A percentile compares a stretch with the other conserved stretches of the same genome.
Conservation (phyloP, 2,113 vertebrate species). For the Naja naja region DNA sequence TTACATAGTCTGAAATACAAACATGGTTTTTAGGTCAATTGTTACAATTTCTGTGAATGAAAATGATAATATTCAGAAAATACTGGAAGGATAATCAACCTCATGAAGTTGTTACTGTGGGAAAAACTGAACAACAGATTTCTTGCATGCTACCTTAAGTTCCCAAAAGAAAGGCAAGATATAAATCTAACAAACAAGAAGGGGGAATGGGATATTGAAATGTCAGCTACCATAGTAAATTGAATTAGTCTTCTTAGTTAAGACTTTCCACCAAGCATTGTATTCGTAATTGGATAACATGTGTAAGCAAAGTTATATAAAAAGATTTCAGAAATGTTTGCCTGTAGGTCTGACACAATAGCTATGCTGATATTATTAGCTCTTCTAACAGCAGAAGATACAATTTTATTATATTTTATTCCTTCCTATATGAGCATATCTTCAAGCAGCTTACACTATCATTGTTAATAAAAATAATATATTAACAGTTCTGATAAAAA, state of each 20-base stretch:
- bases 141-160: not conserved
- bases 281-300: not conserved
- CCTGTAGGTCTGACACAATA: not conserved
- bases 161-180: not conserved
- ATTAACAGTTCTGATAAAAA: not conserved
- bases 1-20: not conserved
- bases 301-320: not conserved
- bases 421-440: not conserved
- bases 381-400: not conserved
- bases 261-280: not conserved
- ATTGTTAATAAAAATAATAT: not conserved
- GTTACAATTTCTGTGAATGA: not conserved
- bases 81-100: not conserved
- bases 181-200: not conserved
- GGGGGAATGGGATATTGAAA: not conserved
- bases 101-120: not conserved
- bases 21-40: not conserved
- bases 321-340: not conserved
- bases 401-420: not conserved
- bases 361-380: not conserved
- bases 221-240: not conserved
- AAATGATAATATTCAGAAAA: not conserved
- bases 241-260: not conserved
- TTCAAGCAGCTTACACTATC: not conserved
- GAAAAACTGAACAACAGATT: not conserved